Percentiles rank a stretch among this genome's conserved stretches.
phyloP scores from a whole-genome alignment of 2,888 invertebrate genomes.

The Spodoptera picta region DNA sequence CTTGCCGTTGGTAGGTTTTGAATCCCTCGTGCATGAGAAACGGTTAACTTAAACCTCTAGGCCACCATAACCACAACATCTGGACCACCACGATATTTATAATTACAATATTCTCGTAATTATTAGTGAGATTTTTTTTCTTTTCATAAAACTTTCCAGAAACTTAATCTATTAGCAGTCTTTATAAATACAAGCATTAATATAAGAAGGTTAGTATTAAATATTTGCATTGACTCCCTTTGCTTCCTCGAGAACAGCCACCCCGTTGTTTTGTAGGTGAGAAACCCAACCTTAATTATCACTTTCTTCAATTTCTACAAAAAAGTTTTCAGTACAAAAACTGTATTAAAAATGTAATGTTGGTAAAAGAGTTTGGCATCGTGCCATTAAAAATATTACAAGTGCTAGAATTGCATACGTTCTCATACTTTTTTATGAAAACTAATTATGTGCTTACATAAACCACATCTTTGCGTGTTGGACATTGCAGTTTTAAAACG shows the following conservation, averaged over 20 bases:
- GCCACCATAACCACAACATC: too few species aligned
- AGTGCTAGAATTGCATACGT: slow-evolving; percentile 15
- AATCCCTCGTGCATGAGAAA: too few species aligned
- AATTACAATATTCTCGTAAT: too few species aligned
- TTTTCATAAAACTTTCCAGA: not conserved
- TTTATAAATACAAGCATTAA: slow-evolving; percentile 2
- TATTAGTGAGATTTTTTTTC: too few species aligned
- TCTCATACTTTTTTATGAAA: slow-evolving; percentile 9
- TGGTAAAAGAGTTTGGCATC: slow-evolving; percentile 16
- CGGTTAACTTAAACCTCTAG: too few species aligned
- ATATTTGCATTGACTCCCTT: not conserved
- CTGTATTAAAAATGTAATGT: slow-evolving; percentile 7
- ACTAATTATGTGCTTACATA: slow-evolving; percentile 12
- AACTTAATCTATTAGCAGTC: slow-evolving; percentile 14
- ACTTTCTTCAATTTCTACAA: not conserved
- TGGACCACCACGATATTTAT: too few species aligned
- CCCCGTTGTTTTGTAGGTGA: slow-evolving; percentile 3
- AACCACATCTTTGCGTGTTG: slow-evolving; percentile 21
- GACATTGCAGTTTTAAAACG: slow-evolving; percentile 25
- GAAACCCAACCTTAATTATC: slow-evolving; percentile 8
- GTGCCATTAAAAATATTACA: slow-evolving; percentile 18
- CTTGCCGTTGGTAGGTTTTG: too few species aligned
- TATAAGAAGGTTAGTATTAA: slow-evolving; percentile 5
- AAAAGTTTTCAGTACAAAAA: slow-evolving; percentile 5
- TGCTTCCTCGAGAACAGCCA: not conserved